These are phyloP conservation scores for Telmatochromis bifrenatus DNA, from an alignment of 2,113 vertebrate genomes.

Conservation along the genomic window DNA sequence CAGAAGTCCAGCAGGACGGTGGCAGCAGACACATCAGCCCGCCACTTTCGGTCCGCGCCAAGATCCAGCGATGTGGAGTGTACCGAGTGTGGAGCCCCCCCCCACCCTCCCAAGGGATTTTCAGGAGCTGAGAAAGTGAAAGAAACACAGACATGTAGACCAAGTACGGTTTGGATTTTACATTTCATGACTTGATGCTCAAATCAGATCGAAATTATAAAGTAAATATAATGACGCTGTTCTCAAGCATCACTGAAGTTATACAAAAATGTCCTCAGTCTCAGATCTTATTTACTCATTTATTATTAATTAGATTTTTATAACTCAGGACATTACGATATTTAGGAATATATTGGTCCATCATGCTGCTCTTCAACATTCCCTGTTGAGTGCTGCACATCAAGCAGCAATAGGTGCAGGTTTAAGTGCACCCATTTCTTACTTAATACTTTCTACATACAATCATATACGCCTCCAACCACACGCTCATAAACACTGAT, in stretches of 20 bases:
- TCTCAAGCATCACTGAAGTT: not conserved
- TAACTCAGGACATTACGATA: not conserved
- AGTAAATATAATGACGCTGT: not conserved
- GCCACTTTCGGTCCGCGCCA: not conserved
- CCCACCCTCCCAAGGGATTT: not conserved
- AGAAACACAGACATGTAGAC: conserved; percentile 18
- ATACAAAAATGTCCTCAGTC: not conserved
- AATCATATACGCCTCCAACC: not conserved
- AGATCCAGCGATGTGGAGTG: not conserved
- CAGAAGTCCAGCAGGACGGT: not conserved
- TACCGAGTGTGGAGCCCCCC: not conserved
- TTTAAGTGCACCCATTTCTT: not conserved
- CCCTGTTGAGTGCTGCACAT: not conserved
- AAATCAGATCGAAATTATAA: not conserved
- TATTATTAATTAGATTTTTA: not conserved
- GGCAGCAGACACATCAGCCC: not conserved
- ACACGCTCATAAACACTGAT: not conserved
- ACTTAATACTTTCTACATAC: not conserved
- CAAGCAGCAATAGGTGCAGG: not conserved
- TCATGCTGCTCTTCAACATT: not conserved
- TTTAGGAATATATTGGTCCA: not conserved
- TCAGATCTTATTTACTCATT: not conserved
- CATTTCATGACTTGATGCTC: not conserved
- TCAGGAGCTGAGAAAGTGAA: conserved; percentile 13
- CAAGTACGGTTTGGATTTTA: not conserved